A percentile compares a stretch with the other conserved stretches of the same genome.
Evolutionary conservation across 2,797 vertebrate species (phyloP).

Genomic region (Coregonus ussuriensis): DNA sequence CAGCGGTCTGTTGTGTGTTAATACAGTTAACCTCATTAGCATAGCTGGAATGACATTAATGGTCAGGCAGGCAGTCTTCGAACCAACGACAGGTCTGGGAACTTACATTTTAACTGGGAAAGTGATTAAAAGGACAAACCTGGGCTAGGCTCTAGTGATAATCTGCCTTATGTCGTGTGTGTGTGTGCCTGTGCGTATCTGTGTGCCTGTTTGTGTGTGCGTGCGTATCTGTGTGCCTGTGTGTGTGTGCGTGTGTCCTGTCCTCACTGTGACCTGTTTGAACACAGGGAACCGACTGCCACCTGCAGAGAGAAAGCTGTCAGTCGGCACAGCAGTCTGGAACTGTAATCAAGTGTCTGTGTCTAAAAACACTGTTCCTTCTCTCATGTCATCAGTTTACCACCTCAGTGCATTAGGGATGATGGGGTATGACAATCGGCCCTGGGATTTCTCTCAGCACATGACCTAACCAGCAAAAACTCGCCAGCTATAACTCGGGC

Average conservation of each 20-base stretch:
- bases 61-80: background rate
- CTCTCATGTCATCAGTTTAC: too few species aligned
- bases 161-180: background rate
- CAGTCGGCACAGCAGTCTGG: constrained; percentile 3
- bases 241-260: background rate
- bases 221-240: background rate
- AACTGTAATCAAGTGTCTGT: constrained; percentile 27
- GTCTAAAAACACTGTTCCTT: background rate
- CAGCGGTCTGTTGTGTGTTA: constrained; percentile 17
- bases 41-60: constrained; percentile 20
- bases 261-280: constrained; percentile 14
- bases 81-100: background rate
- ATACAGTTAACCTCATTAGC: constrained; percentile 36
- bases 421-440: too few species aligned
- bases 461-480: too few species aligned
- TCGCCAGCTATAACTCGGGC: too few species aligned
- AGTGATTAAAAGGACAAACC: constrained; percentile 22
- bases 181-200: too few species aligned
- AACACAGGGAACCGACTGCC: background rate
- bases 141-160: background rate
- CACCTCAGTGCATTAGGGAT: too few species aligned
- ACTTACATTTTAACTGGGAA: background rate
- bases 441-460: too few species aligned
- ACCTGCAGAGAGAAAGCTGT: constrained; percentile 16
- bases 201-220: background rate